phyloP scores from a whole-genome alignment of 2,888 invertebrate genomes.

The Phengaris alcon region DNA sequence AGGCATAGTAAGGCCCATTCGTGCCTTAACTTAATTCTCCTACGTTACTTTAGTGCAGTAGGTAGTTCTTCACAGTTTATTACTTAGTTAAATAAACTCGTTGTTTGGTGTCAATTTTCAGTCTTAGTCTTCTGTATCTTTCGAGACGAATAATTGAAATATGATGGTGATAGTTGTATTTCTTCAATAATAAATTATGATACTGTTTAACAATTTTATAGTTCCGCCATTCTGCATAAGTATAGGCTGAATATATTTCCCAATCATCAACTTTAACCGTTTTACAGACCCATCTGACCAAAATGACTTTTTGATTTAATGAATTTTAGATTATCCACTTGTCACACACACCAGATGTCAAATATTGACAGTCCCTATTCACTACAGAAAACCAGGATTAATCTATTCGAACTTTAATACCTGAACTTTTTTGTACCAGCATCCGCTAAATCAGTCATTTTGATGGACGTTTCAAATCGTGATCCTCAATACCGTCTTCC shows the following conservation, averaged over 20 bases:
- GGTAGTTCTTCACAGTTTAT: too few relatives aligned
- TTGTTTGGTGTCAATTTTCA: too few relatives aligned
- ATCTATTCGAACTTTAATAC: neutral
- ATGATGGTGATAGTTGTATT: too few relatives aligned
- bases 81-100: too few relatives aligned
- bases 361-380: neutral
- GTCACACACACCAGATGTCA: too few relatives aligned
- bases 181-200: too few relatives aligned
- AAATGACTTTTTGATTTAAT: too few relatives aligned
- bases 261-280: neutral
- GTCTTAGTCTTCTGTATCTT: neutral
- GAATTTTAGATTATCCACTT: neutral
- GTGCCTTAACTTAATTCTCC: too few relatives aligned
- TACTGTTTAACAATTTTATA: neutral
- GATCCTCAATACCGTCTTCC: slow-evolving; percentile 39
- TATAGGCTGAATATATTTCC: neutral
- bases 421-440: slow-evolving; percentile 6
- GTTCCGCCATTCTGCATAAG: neutral
- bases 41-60: too few relatives aligned
- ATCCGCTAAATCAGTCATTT: neutral
- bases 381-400: neutral
- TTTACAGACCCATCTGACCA: neutral
- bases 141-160: neutral
- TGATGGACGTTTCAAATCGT: slow-evolving; percentile 14
- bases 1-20: too few relatives aligned